phyloP scores from a whole-genome alignment of 2,797 vertebrate species.

The Salmo trutta region DNA sequence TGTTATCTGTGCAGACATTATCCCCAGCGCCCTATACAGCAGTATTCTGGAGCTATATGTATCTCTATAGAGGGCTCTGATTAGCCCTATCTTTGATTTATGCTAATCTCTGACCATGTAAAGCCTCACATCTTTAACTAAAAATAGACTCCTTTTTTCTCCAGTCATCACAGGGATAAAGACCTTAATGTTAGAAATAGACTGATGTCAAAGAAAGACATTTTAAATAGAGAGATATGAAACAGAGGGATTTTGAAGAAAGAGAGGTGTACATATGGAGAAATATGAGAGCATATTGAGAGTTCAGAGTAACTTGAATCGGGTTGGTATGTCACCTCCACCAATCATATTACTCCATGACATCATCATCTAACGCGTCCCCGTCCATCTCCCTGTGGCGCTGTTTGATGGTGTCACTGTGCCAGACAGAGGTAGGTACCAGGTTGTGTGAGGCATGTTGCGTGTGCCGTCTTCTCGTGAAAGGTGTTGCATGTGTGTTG shows the following conservation, averaged over 20 bases:
- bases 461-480: slow-evolving; percentile 36
- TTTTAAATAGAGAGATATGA: neutral
- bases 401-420: slow-evolving; percentile 43
- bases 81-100: slow-evolving; percentile 70
- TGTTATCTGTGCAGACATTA: slow-evolving; percentile 48
- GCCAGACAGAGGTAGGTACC: slow-evolving; percentile 57
- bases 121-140: slow-evolving; percentile 70
- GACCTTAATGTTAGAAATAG: slow-evolving; percentile 55
- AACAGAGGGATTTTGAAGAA: slow-evolving; percentile 19
- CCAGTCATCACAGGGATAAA: slow-evolving; percentile 60
- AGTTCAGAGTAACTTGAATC: slow-evolving; percentile 25
- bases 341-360: slow-evolving; percentile 68
- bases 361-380: slow-evolving; percentile 47
- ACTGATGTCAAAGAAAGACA: neutral
- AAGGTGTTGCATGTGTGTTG: slow-evolving; percentile 58
- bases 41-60: neutral
- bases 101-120: slow-evolving; percentile 73
- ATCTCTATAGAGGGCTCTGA: slow-evolving; percentile 29
- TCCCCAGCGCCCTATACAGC: neutral
- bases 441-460: slow-evolving; percentile 4
- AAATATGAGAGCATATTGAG: slow-evolving; percentile 45
- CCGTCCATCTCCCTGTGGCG: slow-evolving; percentile 31
- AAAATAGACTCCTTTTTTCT: slow-evolving; percentile 60
- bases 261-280: neutral
- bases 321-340: slow-evolving; percentile 65